Evolutionary conservation across 2,113 vertebrate species (phyloP), one percentile per base, ranked within the genome.

Genomic region (Blennius ocellaris): DNA sequence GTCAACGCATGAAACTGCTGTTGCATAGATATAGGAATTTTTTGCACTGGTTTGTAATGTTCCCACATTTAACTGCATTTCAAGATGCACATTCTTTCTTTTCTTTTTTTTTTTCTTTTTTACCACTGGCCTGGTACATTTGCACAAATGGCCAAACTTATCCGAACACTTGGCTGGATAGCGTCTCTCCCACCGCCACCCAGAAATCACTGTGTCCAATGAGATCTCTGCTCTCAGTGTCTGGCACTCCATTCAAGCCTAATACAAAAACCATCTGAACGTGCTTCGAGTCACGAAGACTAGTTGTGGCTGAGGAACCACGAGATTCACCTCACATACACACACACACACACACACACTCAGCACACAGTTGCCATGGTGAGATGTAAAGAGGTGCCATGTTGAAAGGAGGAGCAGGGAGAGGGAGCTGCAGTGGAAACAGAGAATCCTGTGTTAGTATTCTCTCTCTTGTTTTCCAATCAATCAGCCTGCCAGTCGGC

Each of bases 321-420:
- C 62, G 84, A 85, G 79, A 90, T 83, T 71, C 83, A 85, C 82
- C 81, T 81, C 83, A 55, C 68, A 67, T 58, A 68, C 66, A 78
- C 80, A 73, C 50, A 69, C 73, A 81, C 63, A 48, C 61, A 69
- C 17, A 48, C 57, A 73, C 53, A 54, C 21, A 30, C 21, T 2
- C 21, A 30, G 21, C 21, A 49, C 39, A 60, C 71, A 61, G 90
- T 93, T 94, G 90, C 93, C 90, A 93, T 92, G 91, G 92, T 85
- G 90, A 90, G 86, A 87, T 90, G 86, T 87, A 90, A 92, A 93
- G 91, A 84, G 84, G 80, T 87, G 80, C 85, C 90, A 87, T 86
- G 89, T 89, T 92, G 84, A 90, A 92, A 90, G 78, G 82, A 87
- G 76, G 78, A 90, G 66, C 49, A 63, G 80, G 78, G 77, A 16